phyloP scores from a whole-genome alignment of 2,797 vertebrate genomes.

The Cryptoblepharus egeriae region DNA sequence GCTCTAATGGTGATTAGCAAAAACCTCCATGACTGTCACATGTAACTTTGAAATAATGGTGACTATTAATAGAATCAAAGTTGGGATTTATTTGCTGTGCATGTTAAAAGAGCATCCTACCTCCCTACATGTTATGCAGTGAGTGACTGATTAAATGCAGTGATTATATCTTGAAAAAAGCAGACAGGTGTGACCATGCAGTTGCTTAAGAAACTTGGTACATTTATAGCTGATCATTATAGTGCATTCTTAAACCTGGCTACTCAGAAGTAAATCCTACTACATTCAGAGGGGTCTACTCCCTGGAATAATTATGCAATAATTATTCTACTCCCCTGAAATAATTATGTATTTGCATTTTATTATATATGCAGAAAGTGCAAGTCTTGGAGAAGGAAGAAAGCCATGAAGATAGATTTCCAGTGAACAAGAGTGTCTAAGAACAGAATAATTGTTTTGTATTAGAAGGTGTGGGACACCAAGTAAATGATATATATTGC shows the following conservation, averaged over 20 bases:
- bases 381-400: background rate
- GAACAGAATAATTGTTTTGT: background rate
- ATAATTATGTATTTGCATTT: background rate
- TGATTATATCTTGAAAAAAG: background rate
- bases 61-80: conserved; percentile 4
- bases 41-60: conserved; percentile 32
- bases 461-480: background rate
- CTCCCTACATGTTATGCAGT: background rate
- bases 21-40: conserved; percentile 9
- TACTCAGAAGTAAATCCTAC: too few relatives aligned
- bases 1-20: conserved; percentile 55
- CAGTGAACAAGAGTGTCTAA: background rate
- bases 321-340: too few relatives aligned
- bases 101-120: background rate
- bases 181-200: background rate
- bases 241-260: background rate
- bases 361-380: background rate
- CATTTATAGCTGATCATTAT: background rate
- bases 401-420: background rate
- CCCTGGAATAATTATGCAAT: too few relatives aligned
- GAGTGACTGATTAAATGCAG: background rate
- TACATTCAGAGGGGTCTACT: too few relatives aligned
- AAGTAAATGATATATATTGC: background rate
- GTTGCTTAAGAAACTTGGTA: background rate
- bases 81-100: background rate